Evolutionary conservation across 2,797 vertebrate species (phyloP), one percentile per base, ranked within the genome.

Genomic region (Dryobates pubescens): DNA sequence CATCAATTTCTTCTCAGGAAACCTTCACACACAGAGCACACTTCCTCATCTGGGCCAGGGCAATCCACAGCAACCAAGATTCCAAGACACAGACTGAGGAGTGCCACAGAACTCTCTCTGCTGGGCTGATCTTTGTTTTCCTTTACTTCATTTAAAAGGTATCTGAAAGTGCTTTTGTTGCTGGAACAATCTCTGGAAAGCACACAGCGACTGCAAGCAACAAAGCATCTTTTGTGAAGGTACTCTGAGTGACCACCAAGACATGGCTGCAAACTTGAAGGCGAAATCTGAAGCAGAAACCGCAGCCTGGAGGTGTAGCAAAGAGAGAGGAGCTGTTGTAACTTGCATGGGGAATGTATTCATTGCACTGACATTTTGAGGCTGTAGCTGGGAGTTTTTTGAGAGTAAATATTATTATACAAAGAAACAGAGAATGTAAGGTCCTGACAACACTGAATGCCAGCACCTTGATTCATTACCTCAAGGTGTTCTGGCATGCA

Each of bases 371-470:
- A 72, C 29, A 53, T 89, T 90, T 87, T 77, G 57, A 76, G 58
- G 77, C 71, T 79, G n/a, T 29, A 58, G 41, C 80, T 91, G n/a
- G 24, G 61, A 23, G 17, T 61, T 36, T 20, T 88, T 58, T 27
- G 71, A 90, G 43, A 85, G 20, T 64, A 94, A 96, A 93, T 91
- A 76, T 78, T 89, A 80, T 89, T 86, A 38, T 17, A 84, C 9
- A 22, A 68, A 61, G 61, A 43, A 88, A 64, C 79, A 85, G 62
- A 85, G 53, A 49, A 14, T n/a, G 49, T 27, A 49, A 38, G 59
- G 64, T 77, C 72, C 47, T 90, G 81, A 82, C 72, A 82, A 54
- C 65, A 36, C 29, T 13, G n/a, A 29, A 38, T 38, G 38, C 38
- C 38, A 38, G 26, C 72, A 51, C 30, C 51, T 82, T 94, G 86